These are phyloP conservation scores for Thalassarche chlororhynchos DNA, from an alignment of 2,113 vertebrate genomes.

Conservation along the genomic window DNA sequence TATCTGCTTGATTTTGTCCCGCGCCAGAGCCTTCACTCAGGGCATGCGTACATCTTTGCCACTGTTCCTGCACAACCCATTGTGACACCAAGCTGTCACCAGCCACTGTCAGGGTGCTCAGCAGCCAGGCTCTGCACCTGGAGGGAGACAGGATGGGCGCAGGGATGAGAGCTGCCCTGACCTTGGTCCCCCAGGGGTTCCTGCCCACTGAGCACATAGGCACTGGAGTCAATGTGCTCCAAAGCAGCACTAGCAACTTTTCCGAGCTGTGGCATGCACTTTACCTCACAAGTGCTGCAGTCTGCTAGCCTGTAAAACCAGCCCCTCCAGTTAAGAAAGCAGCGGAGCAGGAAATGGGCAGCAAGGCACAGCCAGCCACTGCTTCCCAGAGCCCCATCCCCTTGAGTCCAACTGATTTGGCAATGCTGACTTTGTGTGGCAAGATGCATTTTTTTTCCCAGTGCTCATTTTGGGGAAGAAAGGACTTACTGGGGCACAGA, in stretches of 20 bases:
- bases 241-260: neutral
- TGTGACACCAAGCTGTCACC: neutral
- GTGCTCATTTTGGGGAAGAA: neutral
- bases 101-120: neutral
- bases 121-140: neutral
- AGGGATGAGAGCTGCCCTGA: neutral
- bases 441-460: neutral
- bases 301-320: neutral
- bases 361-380: neutral
- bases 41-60: accelerated
- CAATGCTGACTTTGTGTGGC: neutral
- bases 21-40: neutral
- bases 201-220: neutral
- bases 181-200: neutral
- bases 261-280: neutral
- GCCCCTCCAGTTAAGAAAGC: neutral
- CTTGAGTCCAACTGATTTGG: neutral
- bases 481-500: neutral
- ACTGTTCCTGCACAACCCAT: neutral
- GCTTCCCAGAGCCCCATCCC: neutral
- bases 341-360: neutral
- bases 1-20: neutral
- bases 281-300: neutral
- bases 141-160: accelerated
- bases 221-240: neutral